phyloP scores from a whole-genome alignment of 2,797 vertebrate genomes.

The Enteromius anoplus region DNA sequence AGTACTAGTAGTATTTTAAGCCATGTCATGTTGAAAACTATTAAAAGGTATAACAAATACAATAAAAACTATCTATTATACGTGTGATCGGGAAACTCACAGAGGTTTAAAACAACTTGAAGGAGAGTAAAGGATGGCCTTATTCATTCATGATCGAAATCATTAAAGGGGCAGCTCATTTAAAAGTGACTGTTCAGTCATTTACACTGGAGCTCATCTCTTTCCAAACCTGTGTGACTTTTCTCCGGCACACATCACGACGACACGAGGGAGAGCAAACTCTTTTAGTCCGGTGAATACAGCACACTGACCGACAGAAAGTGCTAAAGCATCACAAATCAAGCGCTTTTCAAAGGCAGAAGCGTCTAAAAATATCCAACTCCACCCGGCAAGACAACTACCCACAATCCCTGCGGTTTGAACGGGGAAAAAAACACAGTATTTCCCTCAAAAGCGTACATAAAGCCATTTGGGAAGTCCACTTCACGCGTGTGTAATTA shows the following conservation, averaged over 20 bases:
- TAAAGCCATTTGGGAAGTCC: background rate
- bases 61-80: no score
- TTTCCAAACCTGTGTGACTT: background rate
- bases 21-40: no score
- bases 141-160: background rate
- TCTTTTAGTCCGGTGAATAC: background rate
- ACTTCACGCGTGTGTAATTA: conserved; percentile 32
- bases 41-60: no score
- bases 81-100: no score
- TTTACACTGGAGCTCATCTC: background rate
- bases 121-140: background rate
- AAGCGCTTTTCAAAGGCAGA: background rate
- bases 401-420: background rate
- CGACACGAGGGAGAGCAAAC: background rate
- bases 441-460: background rate
- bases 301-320: background rate
- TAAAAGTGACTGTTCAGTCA: background rate
- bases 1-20: background rate
- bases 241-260: background rate
- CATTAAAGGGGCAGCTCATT: background rate
- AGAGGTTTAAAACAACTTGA: background rate
- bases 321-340: background rate
- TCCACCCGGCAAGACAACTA: background rate
- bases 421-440: background rate
- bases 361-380: background rate